These are phyloP conservation scores for Mesorhabditis belari DNA, from an alignment of 2,888 invertebrate species.

Conservation along the genomic window DNA sequence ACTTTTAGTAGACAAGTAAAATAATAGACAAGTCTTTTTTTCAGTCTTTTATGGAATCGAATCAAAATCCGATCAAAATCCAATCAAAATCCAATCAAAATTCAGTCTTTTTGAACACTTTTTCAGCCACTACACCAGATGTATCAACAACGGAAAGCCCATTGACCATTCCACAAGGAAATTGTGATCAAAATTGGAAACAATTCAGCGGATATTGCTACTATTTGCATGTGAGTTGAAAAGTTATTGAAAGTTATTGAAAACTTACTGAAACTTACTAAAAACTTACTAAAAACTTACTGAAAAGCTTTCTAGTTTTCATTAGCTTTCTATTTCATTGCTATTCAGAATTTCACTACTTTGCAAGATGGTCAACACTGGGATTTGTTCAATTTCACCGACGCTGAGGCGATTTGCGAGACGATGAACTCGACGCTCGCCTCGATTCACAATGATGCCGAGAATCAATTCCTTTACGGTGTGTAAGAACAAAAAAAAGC, in stretches of 20 bases:
- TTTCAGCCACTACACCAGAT: neutral
- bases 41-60: no score
- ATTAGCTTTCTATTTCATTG: no score
- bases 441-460: neutral
- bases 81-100: no score
- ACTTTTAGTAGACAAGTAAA: no score
- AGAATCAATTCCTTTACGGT: neutral
- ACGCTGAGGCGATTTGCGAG: neutral
- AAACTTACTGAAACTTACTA: no score
- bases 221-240: neutral
- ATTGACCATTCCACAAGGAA: neutral
- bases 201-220: neutral
- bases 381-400: neutral
- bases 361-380: neutral
- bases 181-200: neutral
- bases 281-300: no score
- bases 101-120: no score
- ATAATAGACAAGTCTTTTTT: no score
- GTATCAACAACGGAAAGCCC: neutral
- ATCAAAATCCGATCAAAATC: no score
- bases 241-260: neutral
- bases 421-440: neutral
- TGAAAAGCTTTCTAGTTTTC: no score
- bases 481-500: no score
- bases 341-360: neutral